These are phyloP conservation scores for Ispidina picta DNA, from an alignment of 2,797 vertebrate genomes.

Conservation along the genomic window DNA sequence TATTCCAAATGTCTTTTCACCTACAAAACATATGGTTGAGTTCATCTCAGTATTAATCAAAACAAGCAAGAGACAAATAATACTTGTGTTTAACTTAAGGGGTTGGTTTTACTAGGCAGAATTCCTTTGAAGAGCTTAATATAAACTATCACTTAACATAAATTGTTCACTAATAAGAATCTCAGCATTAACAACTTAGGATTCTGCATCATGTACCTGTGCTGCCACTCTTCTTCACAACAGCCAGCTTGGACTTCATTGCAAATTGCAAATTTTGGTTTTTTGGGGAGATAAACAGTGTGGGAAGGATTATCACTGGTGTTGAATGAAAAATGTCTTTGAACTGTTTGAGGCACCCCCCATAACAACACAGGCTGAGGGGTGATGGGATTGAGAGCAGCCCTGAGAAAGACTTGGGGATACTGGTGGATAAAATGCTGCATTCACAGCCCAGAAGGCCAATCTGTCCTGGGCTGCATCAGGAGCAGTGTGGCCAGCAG, in stretches of 20 bases:
- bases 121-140: not conserved
- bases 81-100: not conserved
- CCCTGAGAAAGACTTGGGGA: fast-evolving
- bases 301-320: too few relatives aligned
- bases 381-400: not conserved
- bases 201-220: not conserved
- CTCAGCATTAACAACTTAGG: not conserved
- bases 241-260: not conserved
- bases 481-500: fast-evolving
- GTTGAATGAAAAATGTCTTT: not conserved
- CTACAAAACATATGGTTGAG: not conserved
- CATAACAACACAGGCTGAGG: not conserved
- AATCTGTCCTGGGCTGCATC: not conserved
- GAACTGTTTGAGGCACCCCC: not conserved
- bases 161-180: not conserved
- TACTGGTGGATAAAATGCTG: not conserved
- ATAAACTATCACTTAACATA: not conserved
- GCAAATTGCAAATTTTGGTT: not conserved
- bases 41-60: not conserved
- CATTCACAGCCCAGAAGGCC: fast-evolving
- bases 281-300: not conserved
- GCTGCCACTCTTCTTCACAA: not conserved
- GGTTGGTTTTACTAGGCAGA: not conserved
- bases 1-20: not conserved
- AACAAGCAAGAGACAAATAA: not conserved